Percentiles rank a stretch among this genome's conserved stretches.
These are phyloP conservation scores for Saccopteryx bilineata DNA, from an alignment of 2,113 vertebrate species.

Conservation along the genomic window DNA sequence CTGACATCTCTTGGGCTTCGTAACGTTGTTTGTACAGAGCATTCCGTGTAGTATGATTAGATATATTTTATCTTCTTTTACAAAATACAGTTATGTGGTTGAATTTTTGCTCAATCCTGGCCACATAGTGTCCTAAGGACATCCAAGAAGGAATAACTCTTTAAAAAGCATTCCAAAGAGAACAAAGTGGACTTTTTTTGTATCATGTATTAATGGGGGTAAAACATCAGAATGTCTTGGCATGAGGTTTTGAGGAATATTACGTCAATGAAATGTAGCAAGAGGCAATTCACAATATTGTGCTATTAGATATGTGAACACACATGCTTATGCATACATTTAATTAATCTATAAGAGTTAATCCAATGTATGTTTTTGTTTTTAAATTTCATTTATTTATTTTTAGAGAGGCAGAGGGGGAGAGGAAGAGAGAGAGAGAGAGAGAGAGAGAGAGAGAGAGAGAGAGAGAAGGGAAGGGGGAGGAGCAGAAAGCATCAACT, in stretches of 20 bases:
- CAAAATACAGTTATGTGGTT: background rate
- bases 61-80: conserved; percentile 15
- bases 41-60: background rate
- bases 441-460: no score
- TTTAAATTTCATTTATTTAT: no score
- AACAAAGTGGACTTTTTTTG: background rate
- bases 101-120: conserved; percentile 5
- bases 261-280: background rate
- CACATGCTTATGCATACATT: background rate
- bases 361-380: background rate
- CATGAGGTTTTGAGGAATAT: conserved; percentile 2
- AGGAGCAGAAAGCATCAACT: no score
- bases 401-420: no score
- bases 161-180: conserved; percentile 30
- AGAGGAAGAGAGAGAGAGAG: no score
- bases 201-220: background rate
- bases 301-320: background rate
- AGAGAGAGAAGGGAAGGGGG: no score
- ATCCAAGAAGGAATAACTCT: conserved; percentile 28
- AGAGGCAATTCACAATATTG: background rate
- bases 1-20: background rate
- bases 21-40: background rate
- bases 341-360: background rate
- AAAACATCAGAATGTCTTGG: background rate
- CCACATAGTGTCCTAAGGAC: background rate